Conservation (phyloP, 2,888 invertebrate species). For the Drosophila macrothrix region DNA sequence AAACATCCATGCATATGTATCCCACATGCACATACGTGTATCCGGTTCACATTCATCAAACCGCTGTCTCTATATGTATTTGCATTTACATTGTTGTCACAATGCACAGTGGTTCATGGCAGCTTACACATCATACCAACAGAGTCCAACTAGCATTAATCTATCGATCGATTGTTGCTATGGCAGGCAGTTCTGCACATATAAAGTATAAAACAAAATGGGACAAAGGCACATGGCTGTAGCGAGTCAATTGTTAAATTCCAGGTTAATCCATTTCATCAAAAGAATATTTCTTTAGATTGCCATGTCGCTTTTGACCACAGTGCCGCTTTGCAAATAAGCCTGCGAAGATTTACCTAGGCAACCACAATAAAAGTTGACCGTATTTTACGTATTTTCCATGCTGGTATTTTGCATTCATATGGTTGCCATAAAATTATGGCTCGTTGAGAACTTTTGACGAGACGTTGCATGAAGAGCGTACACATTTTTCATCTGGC, state of each 20-base stretch:
- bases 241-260: not conserved
- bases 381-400: conserved; percentile 51
- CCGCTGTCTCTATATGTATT: conserved; percentile 47
- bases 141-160: not conserved
- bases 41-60: conserved; percentile 66
- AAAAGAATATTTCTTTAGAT: not conserved
- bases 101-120: conserved; percentile 47
- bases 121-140: not conserved
- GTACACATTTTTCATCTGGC: conserved; percentile 53
- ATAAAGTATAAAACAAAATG: not conserved
- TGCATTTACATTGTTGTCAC: conserved; percentile 61
- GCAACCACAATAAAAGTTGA: conserved; percentile 61
- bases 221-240: not conserved
- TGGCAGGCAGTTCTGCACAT: not conserved
- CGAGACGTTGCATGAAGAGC: conserved; percentile 32
- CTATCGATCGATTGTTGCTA: not conserved
- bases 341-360: conserved; percentile 48
- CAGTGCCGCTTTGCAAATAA: conserved; percentile 39
- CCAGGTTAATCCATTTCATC: not conserved
- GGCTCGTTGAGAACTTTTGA: conserved; percentile 71
- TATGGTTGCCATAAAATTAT: conserved; percentile 64
- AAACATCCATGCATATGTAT: conserved; percentile 43
- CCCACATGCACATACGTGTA: conserved; percentile 32
- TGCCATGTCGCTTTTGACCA: conserved; percentile 2
- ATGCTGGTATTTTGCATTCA: conserved; percentile 43